Base-by-base conservation (phyloP, 2,888 invertebrate species). In the Eupsilia transversa region DNA sequence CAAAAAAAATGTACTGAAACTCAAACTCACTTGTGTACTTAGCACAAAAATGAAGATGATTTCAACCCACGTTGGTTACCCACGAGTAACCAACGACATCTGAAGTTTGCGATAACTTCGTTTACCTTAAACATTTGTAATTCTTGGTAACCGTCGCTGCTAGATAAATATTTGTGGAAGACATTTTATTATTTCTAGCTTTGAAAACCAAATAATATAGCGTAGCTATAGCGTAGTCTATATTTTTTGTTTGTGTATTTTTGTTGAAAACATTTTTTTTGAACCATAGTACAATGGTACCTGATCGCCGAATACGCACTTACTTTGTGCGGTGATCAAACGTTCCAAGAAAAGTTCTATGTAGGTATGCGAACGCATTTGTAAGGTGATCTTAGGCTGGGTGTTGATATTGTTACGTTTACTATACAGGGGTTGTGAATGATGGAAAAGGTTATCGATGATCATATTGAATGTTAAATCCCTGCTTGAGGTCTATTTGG, bases 61-160 rank as follows among this genome's bases (percentile, higher is more conserved):
- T 65, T 57, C 23, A 46, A 52, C 12, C 27, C 20, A n/a, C n/a
- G n/a, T 63, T 52, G n/a, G n/a, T n/a, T n/a, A n/a, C n/a, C n/a
- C n/a, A n/a, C n/a, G n/a, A n/a, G 20, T 59, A 70, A 71, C 35
- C 7, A 63, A 49, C 10, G n/a, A 57, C 54, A 70, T 35, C 35
- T 59, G 23, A 81, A 68, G 35, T 72, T 81, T 1, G 20, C 14
- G 10, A 60, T 38, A 72, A 56, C 27, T 64, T 71, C 6, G 67
- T 52, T 33, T 38, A 33, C 63, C 30, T 54, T 49, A 49, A 56
- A 30, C 33, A 23, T 35, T 20, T 35, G 12, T 14, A 59, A 59
- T 68, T 67, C 41, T 69, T 61, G 35, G 9, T 27, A 33, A 66
- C 38, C 20, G n/a, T 43, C 3, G 27, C 14, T 57, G 46, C 9